Conservation (phyloP, 2,888 invertebrate genomes). For the Harpalus rubripes region DNA sequence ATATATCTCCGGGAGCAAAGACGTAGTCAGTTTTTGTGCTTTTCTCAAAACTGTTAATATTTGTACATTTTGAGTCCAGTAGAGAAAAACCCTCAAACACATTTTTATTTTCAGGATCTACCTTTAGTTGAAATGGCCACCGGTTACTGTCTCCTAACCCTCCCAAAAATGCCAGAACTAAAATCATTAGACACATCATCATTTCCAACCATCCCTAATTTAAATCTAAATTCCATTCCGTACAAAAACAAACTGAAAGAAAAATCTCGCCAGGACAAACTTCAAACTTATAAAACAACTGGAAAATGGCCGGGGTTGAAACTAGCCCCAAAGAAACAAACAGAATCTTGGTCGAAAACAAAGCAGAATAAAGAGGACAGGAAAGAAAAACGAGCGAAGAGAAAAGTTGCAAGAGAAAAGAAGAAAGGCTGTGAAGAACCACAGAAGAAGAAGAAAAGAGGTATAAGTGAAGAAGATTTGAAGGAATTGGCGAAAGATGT, state of each 20-base stretch:
- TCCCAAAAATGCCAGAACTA: slow-evolving; percentile 98
- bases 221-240: slow-evolving; percentile 87
- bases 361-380: slow-evolving; percentile 85
- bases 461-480: slow-evolving; percentile 85
- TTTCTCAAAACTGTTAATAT: no score
- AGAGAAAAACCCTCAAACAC: no score
- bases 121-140: slow-evolving; percentile 91
- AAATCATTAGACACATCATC: slow-evolving; percentile 82
- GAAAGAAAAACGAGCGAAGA: slow-evolving; percentile 81
- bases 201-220: slow-evolving; percentile 80
- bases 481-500: slow-evolving; percentile 89
- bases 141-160: slow-evolving; percentile 92
- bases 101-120: slow-evolving; percentile 81
- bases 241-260: slow-evolving; percentile 91
- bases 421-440: slow-evolving; percentile 77
- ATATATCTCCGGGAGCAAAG: no score
- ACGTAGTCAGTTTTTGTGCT: no score
- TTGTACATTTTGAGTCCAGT: no score
- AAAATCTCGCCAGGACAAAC: slow-evolving; percentile 84
- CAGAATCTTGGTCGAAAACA: slow-evolving; percentile 88
- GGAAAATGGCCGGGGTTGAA: slow-evolving; percentile 80
- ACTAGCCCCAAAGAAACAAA: slow-evolving; percentile 79
- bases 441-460: slow-evolving; percentile 76
- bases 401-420: slow-evolving; percentile 81
- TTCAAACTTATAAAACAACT: slow-evolving; percentile 85